Evolutionary conservation across 2,888 invertebrate genomes (phyloP), one percentile per base, ranked within the genome.

Genomic region (Megastigmus dorsalis): DNA sequence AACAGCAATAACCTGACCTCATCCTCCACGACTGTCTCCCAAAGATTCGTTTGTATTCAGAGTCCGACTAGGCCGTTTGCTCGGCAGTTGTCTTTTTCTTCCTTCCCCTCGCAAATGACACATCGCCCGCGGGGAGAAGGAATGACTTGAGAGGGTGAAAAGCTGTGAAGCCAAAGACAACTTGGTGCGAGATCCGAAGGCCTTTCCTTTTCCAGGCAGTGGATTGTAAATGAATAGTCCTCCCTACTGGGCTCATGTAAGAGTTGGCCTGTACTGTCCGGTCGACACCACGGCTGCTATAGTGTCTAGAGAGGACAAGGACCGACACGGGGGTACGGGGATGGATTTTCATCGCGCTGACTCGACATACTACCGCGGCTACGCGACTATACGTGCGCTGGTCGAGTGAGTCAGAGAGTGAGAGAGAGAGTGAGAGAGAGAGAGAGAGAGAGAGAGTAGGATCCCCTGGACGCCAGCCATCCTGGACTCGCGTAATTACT

Each of bases 341-440:
- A 60, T 52, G 62, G 63, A 69, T 77, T 78, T 77, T 74, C 67
- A 68, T 63, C 60, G 68, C 75, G 74, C 73, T 79, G 77, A 74
- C 74, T 79, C 60, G 63, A 66, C 67, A 36, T 30, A 50, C 45
- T 28, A 38, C 71, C 45, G 63, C 28, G 48, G 45, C 63, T 55
- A 30, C 38, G 48, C 13, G 26, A 57, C 71, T n/a, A n/a, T n/a
- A n/a, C n/a, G n/a, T n/a, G 55, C 45, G 57, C 62, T 48, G 28
- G 38, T n/a, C n/a, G n/a, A n/a, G n/a, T n/a, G n/a, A n/a, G n/a
- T n/a, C n/a, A n/a, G n/a, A n/a, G n/a, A n/a, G n/a, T n/a, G n/a
- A n/a, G n/a, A n/a, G n/a, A n/a, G n/a, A n/a, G n/a, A n/a, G n/a
- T n/a, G n/a, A n/a, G n/a, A n/a, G n/a, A n/a, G n/a, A n/a, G n/a